Percentiles rank a stretch among this genome's conserved stretches.
These are phyloP conservation scores for Gadus macrocephalus DNA, from an alignment of 2,113 vertebrate species.

Conservation along the genomic window DNA sequence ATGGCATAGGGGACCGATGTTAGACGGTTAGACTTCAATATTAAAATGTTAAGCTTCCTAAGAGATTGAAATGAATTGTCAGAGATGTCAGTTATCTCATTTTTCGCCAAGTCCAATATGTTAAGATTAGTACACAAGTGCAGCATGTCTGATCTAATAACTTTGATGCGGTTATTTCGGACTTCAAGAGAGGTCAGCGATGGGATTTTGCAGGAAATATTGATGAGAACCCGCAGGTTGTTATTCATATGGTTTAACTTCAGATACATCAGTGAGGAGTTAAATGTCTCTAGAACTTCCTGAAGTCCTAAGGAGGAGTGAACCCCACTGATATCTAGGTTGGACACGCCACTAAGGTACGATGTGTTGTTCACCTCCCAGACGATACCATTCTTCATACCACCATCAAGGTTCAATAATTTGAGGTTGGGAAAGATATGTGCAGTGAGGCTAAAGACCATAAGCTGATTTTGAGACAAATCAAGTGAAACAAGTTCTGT, in stretches of 20 bases:
- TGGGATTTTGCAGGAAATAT: slow-evolving; percentile 65
- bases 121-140: slow-evolving; percentile 46
- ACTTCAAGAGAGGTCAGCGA: slow-evolving; percentile 53
- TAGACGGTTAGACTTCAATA: slow-evolving; percentile 50
- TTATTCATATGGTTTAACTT: slow-evolving; percentile 51
- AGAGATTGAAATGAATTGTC: slow-evolving; percentile 35
- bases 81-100: slow-evolving; percentile 32
- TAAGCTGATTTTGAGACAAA: slow-evolving; percentile 52
- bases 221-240: slow-evolving; percentile 45
- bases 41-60: slow-evolving; percentile 36
- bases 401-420: slow-evolving; percentile 43
- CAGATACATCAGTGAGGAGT: slow-evolving; percentile 47
- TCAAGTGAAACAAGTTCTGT: slow-evolving; percentile 33
- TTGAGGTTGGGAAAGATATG: slow-evolving; percentile 59
- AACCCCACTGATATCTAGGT: slow-evolving; percentile 56
- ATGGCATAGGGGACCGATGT: slow-evolving; percentile 31
- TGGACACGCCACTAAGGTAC: slow-evolving; percentile 53
- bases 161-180: slow-evolving; percentile 52
- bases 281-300: slow-evolving; percentile 50
- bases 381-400: slow-evolving; percentile 11
- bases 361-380: slow-evolving; percentile 54
- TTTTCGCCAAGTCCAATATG: slow-evolving; percentile 47
- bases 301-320: slow-evolving; percentile 31
- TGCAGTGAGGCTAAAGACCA: slow-evolving; percentile 47
- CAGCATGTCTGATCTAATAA: slow-evolving; percentile 43